Percentiles rank a stretch among this genome's conserved stretches.
Evolutionary conservation across 64 coral and sea anemone species (phyloP).

Genomic region (Stichodactyla helianthus): DNA sequence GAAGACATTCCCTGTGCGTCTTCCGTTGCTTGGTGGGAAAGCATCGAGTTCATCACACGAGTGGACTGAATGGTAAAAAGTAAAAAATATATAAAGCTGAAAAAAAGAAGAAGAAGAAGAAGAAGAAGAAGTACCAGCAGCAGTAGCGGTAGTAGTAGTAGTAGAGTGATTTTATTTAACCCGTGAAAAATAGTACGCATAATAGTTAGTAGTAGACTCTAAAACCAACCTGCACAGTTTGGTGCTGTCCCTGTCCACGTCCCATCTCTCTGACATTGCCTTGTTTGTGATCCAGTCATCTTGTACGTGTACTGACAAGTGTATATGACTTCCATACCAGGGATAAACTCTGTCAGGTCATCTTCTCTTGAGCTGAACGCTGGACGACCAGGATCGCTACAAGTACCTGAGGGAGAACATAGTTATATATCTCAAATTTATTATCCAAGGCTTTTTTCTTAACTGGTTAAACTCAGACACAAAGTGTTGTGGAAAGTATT

Average conservation of each 20-base stretch:
- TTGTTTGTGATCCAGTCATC: slow-evolving; percentile 36
- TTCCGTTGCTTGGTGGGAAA: slow-evolving; percentile 33
- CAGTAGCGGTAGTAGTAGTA: too few relatives aligned
- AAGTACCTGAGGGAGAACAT: slow-evolving; percentile 2
- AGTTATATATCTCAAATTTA: neutral
- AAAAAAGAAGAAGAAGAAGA: neutral
- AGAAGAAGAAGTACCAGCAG: neutral
- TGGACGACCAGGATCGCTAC: slow-evolving; percentile 44
- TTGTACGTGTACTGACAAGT: slow-evolving; percentile 36
- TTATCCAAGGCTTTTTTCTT: neutral
- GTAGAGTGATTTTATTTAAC: too few relatives aligned
- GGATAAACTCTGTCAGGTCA: slow-evolving; percentile 21
- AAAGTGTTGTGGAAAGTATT: too few relatives aligned
- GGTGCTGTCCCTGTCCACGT: slow-evolving; percentile 46
- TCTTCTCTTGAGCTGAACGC: slow-evolving; percentile 28
- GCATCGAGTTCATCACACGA: slow-evolving; percentile 49
- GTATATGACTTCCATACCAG: slow-evolving; percentile 35
- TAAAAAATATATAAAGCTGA: neutral
- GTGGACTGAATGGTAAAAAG: slow-evolving; percentile 11
- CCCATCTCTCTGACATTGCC: slow-evolving; percentile 21
- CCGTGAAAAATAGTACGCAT: too few relatives aligned
- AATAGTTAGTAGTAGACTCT: too few relatives aligned
- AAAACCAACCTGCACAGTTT: slow-evolving; percentile 21
- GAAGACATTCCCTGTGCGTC: slow-evolving; percentile 21
- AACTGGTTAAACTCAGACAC: too few relatives aligned